Conservation (phyloP, 2,888 invertebrate species). For the Rambutsinella grinnellia region DNA sequence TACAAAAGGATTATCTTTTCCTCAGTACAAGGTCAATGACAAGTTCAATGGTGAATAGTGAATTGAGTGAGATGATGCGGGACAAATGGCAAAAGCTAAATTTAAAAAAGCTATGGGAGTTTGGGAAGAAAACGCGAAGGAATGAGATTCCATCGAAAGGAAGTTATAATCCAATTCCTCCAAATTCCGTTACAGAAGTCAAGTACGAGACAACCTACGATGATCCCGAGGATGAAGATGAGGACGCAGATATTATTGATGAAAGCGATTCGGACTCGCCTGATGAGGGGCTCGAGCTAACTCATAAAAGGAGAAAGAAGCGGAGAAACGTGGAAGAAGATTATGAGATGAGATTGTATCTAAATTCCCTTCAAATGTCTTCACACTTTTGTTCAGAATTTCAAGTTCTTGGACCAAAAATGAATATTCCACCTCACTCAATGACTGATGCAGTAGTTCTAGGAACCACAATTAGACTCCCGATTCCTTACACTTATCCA, state of each 20-base stretch:
- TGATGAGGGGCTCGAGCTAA: too few species aligned
- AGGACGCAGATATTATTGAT: constrained; percentile 37
- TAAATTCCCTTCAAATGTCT: constrained; percentile 72
- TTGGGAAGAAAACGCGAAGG: constrained; percentile 35
- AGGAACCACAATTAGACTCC: constrained; percentile 57
- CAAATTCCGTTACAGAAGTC: constrained; percentile 60
- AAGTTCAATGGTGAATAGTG: constrained; percentile 47
- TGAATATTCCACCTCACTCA: constrained; percentile 29
- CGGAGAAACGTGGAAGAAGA: constrained; percentile 67
- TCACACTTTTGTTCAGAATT: constrained; percentile 61
- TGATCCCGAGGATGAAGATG: constrained; percentile 34
- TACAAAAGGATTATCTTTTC: neutral
- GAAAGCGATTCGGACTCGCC: neutral
- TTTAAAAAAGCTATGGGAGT: constrained; percentile 58
- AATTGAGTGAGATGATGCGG: constrained; percentile 52
- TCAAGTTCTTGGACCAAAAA: constrained; percentile 39
- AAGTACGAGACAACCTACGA: constrained; percentile 47
- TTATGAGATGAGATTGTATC: constrained; percentile 72
- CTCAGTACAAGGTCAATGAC: constrained; percentile 28
- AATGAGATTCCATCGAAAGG: constrained; percentile 4
- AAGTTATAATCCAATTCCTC: constrained; percentile 51
- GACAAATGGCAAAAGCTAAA: constrained; percentile 57
- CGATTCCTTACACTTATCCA: constrained; percentile 32
- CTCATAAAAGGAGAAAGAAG: constrained; percentile 8
- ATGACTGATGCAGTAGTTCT: constrained; percentile 52